A percentile compares a stretch with the other conserved stretches of the same genome.
Conservation (phyloP, 2,113 vertebrate genomes). For the Panthera leo region DNA sequence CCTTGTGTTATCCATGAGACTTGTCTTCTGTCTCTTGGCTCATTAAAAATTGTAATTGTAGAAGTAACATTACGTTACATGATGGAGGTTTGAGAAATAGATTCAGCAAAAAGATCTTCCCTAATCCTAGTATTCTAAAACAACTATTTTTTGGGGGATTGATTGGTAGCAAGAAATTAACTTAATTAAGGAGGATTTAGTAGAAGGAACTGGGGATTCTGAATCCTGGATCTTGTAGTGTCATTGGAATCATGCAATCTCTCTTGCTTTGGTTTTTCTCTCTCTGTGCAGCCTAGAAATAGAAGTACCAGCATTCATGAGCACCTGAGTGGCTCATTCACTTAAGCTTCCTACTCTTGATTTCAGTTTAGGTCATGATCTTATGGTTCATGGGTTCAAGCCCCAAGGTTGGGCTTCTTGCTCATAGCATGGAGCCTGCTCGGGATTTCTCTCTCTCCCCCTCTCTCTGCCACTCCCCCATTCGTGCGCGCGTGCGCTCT, state of each 20-base stretch:
- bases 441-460: no score
- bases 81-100: constrained; percentile 35
- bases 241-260: background rate
- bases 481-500: no score
- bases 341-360: no score
- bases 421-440: no score
- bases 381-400: no score
- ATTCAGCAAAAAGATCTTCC: constrained; percentile 12
- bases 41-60: constrained; percentile 60
- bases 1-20: background rate
- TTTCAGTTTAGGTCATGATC: no score
- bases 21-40: constrained; percentile 41
- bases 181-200: constrained; percentile 29
- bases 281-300: background rate
- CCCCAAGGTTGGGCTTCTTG: no score
- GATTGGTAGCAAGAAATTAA: background rate
- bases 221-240: background rate
- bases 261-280: background rate
- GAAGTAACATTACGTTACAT: constrained; percentile 19
- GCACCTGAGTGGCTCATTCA: no score
- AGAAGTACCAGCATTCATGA: background rate
- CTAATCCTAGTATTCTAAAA: background rate
- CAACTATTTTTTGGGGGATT: background rate
- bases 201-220: background rate
- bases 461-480: no score